phyloP scores from a whole-genome alignment of 2,888 invertebrate genomes.

The Synergus umbraculus region DNA sequence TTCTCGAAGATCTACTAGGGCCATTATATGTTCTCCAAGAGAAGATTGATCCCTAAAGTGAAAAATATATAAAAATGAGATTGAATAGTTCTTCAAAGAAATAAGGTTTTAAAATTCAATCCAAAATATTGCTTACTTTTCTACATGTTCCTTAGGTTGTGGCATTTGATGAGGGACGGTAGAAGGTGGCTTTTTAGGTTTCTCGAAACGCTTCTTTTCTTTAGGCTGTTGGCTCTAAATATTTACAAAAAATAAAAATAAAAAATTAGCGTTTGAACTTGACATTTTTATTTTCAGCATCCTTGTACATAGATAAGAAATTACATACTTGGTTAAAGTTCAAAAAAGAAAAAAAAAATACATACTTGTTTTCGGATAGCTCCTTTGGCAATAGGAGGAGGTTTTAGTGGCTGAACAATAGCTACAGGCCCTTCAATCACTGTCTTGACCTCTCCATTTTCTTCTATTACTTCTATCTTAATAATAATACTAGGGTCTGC shows the following conservation, averaged over 20 bases:
- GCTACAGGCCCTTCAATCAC: conserved; percentile 48
- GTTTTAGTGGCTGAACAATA: conserved; percentile 32
- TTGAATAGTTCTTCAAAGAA: not conserved
- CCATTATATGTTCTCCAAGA: not conserved
- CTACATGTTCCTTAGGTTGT: not conserved
- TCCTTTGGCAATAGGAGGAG: conserved; percentile 53
- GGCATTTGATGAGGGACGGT: not conserved
- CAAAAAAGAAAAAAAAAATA: conserved; percentile 10
- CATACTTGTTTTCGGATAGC: conserved; percentile 62
- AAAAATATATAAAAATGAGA: not conserved
- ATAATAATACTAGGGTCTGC: conserved; percentile 51
- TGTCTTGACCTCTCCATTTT: conserved; percentile 56
- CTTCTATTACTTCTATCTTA: conserved; percentile 59
- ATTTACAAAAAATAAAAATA: not conserved
- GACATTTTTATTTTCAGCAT: too few relatives aligned
- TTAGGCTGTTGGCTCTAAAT: conserved; percentile 30
- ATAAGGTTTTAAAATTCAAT: not conserved
- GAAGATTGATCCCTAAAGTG: not conserved
- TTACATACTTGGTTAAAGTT: conserved; percentile 3
- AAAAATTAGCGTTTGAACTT: not conserved
- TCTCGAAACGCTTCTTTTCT: conserved; percentile 39
- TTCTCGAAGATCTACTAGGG: conserved; percentile 47
- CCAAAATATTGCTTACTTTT: not conserved
- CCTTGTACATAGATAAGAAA: too few relatives aligned
- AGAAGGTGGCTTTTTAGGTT: conserved; percentile 10